Base-by-base conservation (phyloP, 2,888 invertebrate genomes). In the Elmis aenea region DNA sequence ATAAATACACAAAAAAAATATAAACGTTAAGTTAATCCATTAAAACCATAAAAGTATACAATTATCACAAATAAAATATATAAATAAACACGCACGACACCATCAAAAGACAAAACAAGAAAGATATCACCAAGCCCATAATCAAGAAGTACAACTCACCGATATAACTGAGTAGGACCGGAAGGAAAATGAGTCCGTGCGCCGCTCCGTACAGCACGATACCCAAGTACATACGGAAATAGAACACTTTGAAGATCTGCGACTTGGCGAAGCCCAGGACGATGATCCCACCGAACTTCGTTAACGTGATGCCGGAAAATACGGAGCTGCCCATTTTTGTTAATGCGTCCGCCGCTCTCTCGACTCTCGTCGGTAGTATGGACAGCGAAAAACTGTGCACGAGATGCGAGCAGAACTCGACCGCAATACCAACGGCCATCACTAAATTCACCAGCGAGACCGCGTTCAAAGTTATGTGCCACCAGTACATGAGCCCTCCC, bases 401-500 rank as follows among this genome's bases (percentile, higher is more conserved):
- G 53, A 97, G 75, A 72, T 99, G 97, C 45, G 95, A 94, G 68
- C 95, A 96, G 72, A 99, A 99, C 72, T 99, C 97, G 22, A 99
- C 97, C 9, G 94, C 85, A 48, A 99, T 97, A 26, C 97, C 99
- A 51, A 97, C 88, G 16, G 95, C 92, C 96, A 90, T 96, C 32
- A 90, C 91, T 53, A 99, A 76, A 70, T 99, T 99, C 38, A 99
- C 97, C 3, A 99, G 74, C 0, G 97, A 95, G 1, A 99, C 87
- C 0, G 99, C 97, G 62, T 99, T 99, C 30, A 99, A 75, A 18
- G 89, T 85, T 48, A 99, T 94, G 53, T 84, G 77, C 92, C 94
- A 96, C 77, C 91, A 85, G 70, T 88, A 95, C 99, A 99, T 99
- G 45, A 95, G 73, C 2, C 95, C 96, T 32, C 93, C 84, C 50